Evolutionary conservation across 1,140 invertebrate species (phyloP).

Genomic region (Dinoponera quadriceps): DNA sequence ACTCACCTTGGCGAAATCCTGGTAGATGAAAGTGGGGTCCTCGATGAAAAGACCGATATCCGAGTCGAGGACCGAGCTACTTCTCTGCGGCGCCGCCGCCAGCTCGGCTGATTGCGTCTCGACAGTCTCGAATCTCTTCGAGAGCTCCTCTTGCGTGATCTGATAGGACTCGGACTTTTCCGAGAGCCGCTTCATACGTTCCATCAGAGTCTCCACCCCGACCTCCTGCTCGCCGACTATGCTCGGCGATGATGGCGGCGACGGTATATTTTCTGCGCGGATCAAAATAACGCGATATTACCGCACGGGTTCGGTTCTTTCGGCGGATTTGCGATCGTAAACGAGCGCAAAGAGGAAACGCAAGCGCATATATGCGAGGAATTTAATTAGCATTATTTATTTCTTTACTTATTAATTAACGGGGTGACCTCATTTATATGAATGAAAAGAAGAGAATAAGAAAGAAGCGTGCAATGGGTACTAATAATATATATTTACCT

Average conservation of each 20-base stretch:
- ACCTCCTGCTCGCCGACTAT: slow-evolving; percentile 87
- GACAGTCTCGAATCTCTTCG: slow-evolving; percentile 92
- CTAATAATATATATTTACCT: too few relatives aligned
- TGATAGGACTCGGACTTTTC: slow-evolving; percentile 89
- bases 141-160: slow-evolving; percentile 91
- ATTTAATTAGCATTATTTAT: too few relatives aligned
- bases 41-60: slow-evolving; percentile 91
- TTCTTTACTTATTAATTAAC: too few relatives aligned
- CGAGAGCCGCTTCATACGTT: slow-evolving; percentile 92
- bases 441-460: too few relatives aligned
- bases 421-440: too few relatives aligned
- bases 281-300: neutral
- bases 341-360: too few relatives aligned
- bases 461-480: too few relatives aligned
- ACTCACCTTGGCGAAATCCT: slow-evolving; percentile 92
- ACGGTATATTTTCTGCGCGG: slow-evolving; percentile 80
- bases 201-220: slow-evolving; percentile 91
- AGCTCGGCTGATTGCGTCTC: slow-evolving; percentile 91
- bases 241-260: slow-evolving; percentile 84
- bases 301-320: neutral
- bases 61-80: slow-evolving; percentile 84
- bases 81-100: slow-evolving; percentile 85
- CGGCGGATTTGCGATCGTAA: too few relatives aligned
- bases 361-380: too few relatives aligned
- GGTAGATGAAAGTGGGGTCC: slow-evolving; percentile 92